Percentiles rank a stretch among this genome's conserved stretches.
These are phyloP conservation scores for Carassius carassius DNA, from an alignment of 2,113 vertebrate genomes.

Conservation along the genomic window DNA sequence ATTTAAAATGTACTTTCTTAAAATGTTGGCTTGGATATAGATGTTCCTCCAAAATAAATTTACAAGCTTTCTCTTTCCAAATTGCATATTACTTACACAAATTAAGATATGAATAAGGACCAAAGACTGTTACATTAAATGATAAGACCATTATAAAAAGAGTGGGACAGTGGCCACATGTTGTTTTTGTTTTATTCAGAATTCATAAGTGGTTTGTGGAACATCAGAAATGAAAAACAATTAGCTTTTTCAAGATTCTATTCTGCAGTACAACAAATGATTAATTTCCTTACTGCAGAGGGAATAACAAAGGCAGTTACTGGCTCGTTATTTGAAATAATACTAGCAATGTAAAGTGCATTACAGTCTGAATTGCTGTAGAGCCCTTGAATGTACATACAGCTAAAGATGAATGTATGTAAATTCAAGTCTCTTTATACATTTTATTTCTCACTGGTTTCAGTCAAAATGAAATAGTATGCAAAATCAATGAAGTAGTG, in stretches of 20 bases:
- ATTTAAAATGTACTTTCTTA: background rate
- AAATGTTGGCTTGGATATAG: background rate
- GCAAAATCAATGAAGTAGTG: background rate
- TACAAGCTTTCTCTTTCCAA: background rate
- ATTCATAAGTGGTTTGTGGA: background rate
- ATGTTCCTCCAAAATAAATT: background rate
- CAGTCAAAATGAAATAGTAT: background rate
- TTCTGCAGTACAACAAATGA: background rate
- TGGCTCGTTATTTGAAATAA: background rate
- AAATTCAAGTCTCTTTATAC: background rate
- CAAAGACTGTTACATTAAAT: background rate
- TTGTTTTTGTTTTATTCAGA: background rate
- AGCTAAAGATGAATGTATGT: background rate
- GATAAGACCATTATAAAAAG: background rate
- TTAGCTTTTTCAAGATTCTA: background rate
- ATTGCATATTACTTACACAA: background rate
- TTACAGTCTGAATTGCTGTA: background rate
- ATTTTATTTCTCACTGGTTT: background rate
- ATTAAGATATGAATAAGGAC: background rate
- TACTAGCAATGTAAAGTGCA: background rate
- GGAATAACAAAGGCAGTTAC: background rate
- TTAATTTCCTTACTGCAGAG: background rate
- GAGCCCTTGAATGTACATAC: background rate
- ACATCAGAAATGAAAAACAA: background rate
- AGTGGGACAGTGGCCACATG: background rate